A percentile compares a stretch with the other conserved stretches of the same genome.
These are phyloP conservation scores for Syngnathus rostellatus DNA, from an alignment of 2,797 vertebrate species.

Conservation along the genomic window DNA sequence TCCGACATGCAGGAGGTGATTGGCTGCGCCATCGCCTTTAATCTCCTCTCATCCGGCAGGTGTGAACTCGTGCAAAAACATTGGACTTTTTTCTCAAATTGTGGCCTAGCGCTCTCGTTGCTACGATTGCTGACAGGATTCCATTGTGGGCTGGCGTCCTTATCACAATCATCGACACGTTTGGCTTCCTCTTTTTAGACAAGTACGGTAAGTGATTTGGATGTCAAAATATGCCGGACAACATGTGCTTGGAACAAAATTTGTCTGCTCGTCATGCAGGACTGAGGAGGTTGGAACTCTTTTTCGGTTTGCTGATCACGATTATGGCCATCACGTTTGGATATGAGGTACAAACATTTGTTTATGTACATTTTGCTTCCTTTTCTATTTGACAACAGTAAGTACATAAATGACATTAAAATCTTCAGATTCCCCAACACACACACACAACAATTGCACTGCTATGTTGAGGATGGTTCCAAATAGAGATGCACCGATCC, in stretches of 20 bases:
- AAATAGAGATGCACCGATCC: too few species aligned
- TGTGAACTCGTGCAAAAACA: conserved; percentile 30
- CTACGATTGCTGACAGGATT: conserved; percentile 62
- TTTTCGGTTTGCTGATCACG: conserved; percentile 90
- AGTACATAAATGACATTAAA: too few species aligned
- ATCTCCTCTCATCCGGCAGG: conserved; percentile 85
- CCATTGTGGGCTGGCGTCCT: conserved; percentile 91
- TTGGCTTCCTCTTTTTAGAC: conserved; percentile 92
- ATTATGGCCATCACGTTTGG: conserved; percentile 92
- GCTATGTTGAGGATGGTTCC: too few species aligned
- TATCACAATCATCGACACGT: conserved; percentile 92
- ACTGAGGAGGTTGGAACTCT: conserved; percentile 86
- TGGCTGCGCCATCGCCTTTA: conserved; percentile 90
- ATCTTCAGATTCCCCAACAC: too few species aligned
- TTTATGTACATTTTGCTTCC: not conserved
- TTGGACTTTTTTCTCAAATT: too few species aligned
- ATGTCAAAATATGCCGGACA: not conserved
- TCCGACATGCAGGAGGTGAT: conserved; percentile 99
- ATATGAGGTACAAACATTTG: conserved; percentile 75
- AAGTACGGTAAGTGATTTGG: conserved; percentile 79
- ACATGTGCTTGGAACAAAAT: too few species aligned
- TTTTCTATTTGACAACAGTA: conserved; percentile 5
- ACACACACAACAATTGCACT: too few species aligned
- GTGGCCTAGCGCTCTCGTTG: not conserved
- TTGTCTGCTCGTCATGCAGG: conserved; percentile 56